A percentile compares a stretch with the other conserved stretches of the same genome.
phyloP scores from a whole-genome alignment of 2,113 vertebrate genomes.

The Galbula dea region DNA sequence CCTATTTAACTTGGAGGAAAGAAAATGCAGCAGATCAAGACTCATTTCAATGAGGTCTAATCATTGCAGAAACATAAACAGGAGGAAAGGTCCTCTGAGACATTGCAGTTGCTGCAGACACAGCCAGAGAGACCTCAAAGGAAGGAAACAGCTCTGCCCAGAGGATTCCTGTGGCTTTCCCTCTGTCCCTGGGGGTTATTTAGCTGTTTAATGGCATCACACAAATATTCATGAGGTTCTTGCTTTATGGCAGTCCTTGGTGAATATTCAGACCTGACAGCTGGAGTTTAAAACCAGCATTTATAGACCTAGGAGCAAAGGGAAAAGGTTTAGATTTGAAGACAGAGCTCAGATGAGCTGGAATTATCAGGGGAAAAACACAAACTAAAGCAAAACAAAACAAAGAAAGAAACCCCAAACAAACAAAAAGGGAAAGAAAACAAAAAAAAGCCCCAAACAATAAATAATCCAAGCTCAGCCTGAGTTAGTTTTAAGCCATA shows the following conservation, averaged over 20 bases:
- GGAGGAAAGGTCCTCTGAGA: not conserved
- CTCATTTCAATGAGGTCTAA: fast-evolving
- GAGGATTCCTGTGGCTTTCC: not conserved
- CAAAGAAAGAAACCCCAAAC: too few relatives aligned
- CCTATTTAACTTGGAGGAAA: not conserved
- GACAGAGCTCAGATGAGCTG: not conserved
- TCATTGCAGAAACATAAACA: not conserved
- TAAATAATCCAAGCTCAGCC: not conserved
- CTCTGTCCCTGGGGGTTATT: not conserved
- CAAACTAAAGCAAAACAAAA: too few relatives aligned
- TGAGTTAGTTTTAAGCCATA: not conserved
- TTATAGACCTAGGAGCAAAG: not conserved
- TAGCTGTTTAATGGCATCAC: not conserved
- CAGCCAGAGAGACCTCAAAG: not conserved
- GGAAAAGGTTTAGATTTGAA: not conserved
- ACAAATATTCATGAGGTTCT: constrained; percentile 28
- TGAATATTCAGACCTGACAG: not conserved
- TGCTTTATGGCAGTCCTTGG: not conserved
- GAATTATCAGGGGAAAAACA: not conserved
- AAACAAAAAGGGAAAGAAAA: too few relatives aligned
- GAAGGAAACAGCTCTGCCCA: not conserved
- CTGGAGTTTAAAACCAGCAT: not conserved
- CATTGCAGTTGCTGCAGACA: not conserved
- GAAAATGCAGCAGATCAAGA: not conserved
- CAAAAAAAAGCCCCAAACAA: not conserved